These are phyloP conservation scores for Cirrhinus mrigala DNA, from an alignment of 2,797 vertebrate species.

Conservation along the genomic window DNA sequence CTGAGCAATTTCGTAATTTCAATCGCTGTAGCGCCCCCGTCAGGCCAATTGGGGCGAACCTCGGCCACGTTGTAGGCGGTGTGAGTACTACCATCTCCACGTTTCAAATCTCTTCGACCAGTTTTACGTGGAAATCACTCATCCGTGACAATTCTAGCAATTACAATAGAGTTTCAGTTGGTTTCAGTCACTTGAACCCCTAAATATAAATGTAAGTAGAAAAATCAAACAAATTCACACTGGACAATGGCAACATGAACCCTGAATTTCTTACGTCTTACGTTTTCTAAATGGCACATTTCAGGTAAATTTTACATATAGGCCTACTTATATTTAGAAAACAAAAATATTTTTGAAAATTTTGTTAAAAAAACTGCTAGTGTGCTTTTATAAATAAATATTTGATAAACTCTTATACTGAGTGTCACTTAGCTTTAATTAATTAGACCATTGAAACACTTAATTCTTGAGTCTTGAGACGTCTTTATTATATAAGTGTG, in stretches of 20 bases:
- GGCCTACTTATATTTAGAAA: background rate
- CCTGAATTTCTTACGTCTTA: background rate
- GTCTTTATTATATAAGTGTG: background rate
- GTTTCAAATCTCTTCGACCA: too few species aligned
- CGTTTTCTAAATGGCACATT: background rate
- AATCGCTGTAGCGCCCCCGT: too few species aligned
- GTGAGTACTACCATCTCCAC: too few species aligned
- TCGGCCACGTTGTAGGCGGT: too few species aligned
- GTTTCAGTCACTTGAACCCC: too few species aligned
- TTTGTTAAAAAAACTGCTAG: background rate
- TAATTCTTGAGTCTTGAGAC: background rate
- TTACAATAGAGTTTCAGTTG: too few species aligned
- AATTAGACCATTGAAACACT: background rate
- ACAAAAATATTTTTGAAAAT: too few species aligned
- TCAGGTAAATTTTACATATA: background rate
- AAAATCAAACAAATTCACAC: too few species aligned
- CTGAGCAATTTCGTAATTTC: too few species aligned
- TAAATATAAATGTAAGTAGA: background rate
- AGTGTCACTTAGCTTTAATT: background rate
- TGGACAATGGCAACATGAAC: background rate
- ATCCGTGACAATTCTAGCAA: too few species aligned
- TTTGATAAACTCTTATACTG: background rate
- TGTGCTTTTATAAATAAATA: background rate
- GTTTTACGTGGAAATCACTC: too few species aligned
- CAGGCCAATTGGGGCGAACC: too few species aligned